Conservation (phyloP, 2,113 vertebrate species). For the Aix galericulata region DNA sequence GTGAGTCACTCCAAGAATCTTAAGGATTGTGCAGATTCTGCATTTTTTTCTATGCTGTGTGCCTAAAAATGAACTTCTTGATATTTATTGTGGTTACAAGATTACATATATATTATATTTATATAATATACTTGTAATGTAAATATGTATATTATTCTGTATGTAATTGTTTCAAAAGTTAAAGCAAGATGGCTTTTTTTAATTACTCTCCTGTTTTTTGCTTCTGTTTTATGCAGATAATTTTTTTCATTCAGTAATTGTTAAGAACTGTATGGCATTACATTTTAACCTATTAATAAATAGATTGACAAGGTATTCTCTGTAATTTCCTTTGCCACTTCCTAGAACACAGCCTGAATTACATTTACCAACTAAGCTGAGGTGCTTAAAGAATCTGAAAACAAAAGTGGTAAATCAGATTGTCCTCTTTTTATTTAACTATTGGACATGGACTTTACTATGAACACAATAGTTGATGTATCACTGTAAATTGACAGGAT, state of each 20-base stretch:
- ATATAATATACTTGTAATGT: slow-evolving; percentile 90
- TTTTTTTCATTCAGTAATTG: slow-evolving; percentile 73
- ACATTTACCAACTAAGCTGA: neutral
- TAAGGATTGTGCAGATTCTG: slow-evolving; percentile 78
- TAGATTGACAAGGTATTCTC: slow-evolving; percentile 34
- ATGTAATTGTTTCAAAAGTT: slow-evolving; percentile 73
- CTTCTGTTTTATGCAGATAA: slow-evolving; percentile 76
- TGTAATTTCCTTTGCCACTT: neutral
- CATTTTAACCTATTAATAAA: slow-evolving; percentile 81
- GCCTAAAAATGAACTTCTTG: slow-evolving; percentile 85
- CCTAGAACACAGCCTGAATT: neutral
- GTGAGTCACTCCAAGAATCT: slow-evolving; percentile 75
- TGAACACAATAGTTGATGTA: neutral
- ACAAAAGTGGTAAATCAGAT: neutral
- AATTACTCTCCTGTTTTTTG: slow-evolving; percentile 73
- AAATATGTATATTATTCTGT: slow-evolving; percentile 86
- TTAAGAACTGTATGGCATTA: slow-evolving; percentile 76
- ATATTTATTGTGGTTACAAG: slow-evolving; percentile 91
- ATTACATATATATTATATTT: slow-evolving; percentile 90
- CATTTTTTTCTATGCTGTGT: slow-evolving; percentile 84
- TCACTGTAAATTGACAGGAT: neutral
- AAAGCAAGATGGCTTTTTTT: slow-evolving; percentile 76
- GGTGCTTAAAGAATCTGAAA: neutral
- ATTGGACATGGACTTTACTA: neutral
- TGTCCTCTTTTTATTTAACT: neutral